These are phyloP conservation scores for Sclerodermus sp. DNA, from an alignment of 2,888 invertebrate genomes.

Conservation along the genomic window DNA sequence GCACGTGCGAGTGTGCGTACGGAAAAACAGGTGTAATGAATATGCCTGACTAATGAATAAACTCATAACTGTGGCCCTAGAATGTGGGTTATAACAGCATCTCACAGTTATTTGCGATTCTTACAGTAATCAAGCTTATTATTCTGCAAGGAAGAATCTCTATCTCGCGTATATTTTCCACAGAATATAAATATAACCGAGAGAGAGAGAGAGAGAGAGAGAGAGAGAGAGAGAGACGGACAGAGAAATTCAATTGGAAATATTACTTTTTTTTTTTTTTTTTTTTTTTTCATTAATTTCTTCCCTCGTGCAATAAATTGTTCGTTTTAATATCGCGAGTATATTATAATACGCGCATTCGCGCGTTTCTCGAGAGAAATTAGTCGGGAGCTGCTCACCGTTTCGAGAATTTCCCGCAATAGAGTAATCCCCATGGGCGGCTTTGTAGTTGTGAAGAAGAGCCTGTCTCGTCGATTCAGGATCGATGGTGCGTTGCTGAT, in stretches of 20 bases:
- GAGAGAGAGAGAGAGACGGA: no score
- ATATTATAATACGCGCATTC: no score
- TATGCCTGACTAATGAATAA: background rate
- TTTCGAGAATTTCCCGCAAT: conserved; percentile 47
- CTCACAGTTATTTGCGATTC: conserved; percentile 11
- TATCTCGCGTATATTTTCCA: no score
- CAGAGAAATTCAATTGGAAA: no score
- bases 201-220: no score
- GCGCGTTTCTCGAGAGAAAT: background rate
- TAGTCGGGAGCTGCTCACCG: conserved; percentile 34
- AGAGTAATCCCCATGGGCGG: conserved; percentile 62
- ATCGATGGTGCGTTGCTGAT: conserved; percentile 67
- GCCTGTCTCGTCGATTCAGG: conserved; percentile 75
- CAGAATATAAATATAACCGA: no score
- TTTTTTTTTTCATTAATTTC: no score
- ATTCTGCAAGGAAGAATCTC: no score
- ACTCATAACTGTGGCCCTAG: background rate
- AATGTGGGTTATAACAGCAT: conserved; percentile 19
- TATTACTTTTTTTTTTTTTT: no score
- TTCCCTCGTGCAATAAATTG: no score
- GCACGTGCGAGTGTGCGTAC: background rate
- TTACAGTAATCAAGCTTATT: no score
- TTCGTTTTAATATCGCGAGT: no score
- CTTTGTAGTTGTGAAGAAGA: conserved; percentile 65
- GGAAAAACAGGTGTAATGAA: background rate